These are phyloP conservation scores for Ahaetulla prasina DNA, from an alignment of 2,113 vertebrate genomes.

Conservation along the genomic window DNA sequence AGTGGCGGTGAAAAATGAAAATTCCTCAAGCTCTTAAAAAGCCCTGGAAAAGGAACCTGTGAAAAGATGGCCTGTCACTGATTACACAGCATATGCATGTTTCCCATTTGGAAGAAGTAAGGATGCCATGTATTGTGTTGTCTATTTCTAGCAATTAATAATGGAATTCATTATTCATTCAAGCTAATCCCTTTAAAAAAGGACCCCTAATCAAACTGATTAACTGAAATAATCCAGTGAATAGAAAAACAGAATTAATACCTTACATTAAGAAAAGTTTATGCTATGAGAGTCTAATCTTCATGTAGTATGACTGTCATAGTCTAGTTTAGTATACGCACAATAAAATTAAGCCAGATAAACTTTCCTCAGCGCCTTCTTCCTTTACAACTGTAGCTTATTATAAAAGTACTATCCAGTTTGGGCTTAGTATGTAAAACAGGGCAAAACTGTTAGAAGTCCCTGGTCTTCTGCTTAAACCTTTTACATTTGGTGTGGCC, in stretches of 20 bases:
- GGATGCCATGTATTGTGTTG: neutral
- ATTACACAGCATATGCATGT: neutral
- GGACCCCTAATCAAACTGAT: neutral
- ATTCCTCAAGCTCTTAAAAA: conserved; percentile 18
- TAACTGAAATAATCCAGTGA: neutral
- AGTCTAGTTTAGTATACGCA: neutral
- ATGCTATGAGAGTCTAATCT: neutral
- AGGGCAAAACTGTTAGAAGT: neutral
- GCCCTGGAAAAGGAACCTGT: conserved; percentile 8
- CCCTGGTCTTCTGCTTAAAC: neutral
- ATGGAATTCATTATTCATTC: neutral
- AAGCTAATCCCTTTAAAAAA: neutral
- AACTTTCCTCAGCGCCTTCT: neutral
- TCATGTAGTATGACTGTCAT: neutral
- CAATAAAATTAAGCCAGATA: neutral
- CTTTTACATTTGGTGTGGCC: neutral
- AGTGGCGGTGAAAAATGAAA: conserved; percentile 19
- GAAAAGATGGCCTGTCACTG: conserved; percentile 20
- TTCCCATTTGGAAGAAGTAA: neutral
- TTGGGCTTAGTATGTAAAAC: neutral
- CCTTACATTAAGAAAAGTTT: neutral
- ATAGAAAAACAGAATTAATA: neutral
- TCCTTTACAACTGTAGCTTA: neutral
- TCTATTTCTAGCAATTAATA: neutral
- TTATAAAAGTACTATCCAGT: neutral